A percentile compares a stretch with the other conserved stretches of the same genome.
These are phyloP conservation scores for Poeciliopsis paucimaculata DNA, from an alignment of 2,797 vertebrate genomes.

Conservation along the genomic window DNA sequence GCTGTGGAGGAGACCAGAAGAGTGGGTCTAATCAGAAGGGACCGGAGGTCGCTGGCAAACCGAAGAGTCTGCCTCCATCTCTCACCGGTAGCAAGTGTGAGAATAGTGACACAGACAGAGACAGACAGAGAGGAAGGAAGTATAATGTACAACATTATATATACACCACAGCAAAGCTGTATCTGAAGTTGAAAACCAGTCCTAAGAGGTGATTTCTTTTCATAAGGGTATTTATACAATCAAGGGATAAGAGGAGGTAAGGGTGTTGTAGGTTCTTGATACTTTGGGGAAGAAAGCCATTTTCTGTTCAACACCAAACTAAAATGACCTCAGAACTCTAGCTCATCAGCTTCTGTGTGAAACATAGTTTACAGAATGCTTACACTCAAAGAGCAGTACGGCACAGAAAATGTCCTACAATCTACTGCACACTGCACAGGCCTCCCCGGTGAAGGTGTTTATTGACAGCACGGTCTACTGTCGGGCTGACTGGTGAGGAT, in stretches of 20 bases:
- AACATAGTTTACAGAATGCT: slow-evolving; percentile 93
- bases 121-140: slow-evolving; percentile 87
- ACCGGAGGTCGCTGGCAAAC: slow-evolving; percentile 82
- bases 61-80: slow-evolving; percentile 82
- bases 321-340: slow-evolving; percentile 98
- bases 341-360: slow-evolving; percentile 81
- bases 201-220: slow-evolving; percentile 98
- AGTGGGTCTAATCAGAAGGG: slow-evolving; percentile 74
- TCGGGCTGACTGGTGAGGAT: slow-evolving; percentile 87
- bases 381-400: slow-evolving; percentile 95
- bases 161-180: slow-evolving; percentile 98
- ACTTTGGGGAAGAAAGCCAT: slow-evolving; percentile 99
- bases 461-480: slow-evolving; percentile 88
- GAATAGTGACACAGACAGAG: slow-evolving; percentile 87
- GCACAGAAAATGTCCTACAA: slow-evolving; percentile 97
- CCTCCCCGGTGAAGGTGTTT: slow-evolving; percentile 90
- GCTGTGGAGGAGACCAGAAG: slow-evolving; percentile 77
- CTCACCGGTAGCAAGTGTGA: slow-evolving; percentile 81
- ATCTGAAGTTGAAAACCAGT: slow-evolving; percentile 99
- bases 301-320: slow-evolving; percentile 95
- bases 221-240: slow-evolving; percentile 98
- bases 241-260: slow-evolving; percentile 99
- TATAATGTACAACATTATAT: slow-evolving; percentile 99
- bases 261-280: slow-evolving; percentile 99
- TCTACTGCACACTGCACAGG: slow-evolving; percentile 99